Evolutionary conservation across 1,140 invertebrate genomes (phyloP).

Genomic region (Plectrocnemia conspersa): DNA sequence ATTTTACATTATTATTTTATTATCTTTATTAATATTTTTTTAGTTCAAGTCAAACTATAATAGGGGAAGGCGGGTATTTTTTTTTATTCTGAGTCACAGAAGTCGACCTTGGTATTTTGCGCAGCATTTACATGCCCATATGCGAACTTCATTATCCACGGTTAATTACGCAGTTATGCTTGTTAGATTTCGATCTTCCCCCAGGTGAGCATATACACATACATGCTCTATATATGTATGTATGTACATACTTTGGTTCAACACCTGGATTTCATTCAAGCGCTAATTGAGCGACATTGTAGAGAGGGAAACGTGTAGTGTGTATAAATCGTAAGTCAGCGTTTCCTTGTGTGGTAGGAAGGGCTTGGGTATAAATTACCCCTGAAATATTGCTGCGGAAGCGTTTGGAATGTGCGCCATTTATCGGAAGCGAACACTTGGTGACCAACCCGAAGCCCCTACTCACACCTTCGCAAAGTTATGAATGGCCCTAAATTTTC

Average conservation of each 20-base stretch:
- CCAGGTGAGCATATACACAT: no score
- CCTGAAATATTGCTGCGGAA: conserved; percentile 8
- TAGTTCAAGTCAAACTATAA: no score
- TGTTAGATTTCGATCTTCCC: not conserved
- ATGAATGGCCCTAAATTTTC: no score
- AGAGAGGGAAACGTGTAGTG: not conserved
- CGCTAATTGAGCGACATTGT: conserved; percentile 6
- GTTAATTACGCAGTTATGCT: no score
- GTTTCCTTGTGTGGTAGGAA: conserved; percentile 2
- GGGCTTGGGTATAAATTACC: conserved; percentile 3
- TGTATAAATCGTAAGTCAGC: conserved; percentile 9
- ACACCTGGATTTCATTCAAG: not conserved
- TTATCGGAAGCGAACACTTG: conserved; percentile 9
- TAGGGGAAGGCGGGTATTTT: no score
- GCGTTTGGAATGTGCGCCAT: conserved; percentile 7
- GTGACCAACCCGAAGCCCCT: not conserved
- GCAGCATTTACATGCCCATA: not conserved
- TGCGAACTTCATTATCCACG: not conserved
- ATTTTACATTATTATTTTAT: no score
- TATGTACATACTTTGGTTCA: no score
- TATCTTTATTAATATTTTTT: no score
- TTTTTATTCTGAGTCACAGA: no score
- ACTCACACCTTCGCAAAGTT: no score
- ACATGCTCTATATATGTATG: no score
- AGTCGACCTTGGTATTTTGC: not conserved